phyloP scores from a whole-genome alignment of 23 tunicate species.

The Trididemnum clinides region DNA sequence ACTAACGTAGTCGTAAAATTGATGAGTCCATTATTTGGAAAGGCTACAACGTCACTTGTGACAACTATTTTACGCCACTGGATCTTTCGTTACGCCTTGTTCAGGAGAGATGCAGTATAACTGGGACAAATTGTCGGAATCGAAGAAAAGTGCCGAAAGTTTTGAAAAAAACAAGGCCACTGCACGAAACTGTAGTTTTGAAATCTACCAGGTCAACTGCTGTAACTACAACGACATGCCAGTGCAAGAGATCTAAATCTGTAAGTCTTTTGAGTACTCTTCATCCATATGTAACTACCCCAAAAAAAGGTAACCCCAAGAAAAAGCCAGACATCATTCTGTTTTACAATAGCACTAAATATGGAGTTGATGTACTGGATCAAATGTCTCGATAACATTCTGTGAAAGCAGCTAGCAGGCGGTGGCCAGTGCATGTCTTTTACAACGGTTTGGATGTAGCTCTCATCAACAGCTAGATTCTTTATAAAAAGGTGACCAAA shows the following conservation, averaged over 20 bases:
- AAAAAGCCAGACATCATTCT: constrained; percentile 2
- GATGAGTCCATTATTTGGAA: neutral
- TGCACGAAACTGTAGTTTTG: constrained; percentile 8
- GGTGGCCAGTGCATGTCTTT: constrained; percentile 37
- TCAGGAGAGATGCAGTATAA: neutral
- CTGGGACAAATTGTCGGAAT: neutral
- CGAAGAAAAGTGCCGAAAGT: neutral
- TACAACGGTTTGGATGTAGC: constrained; percentile 14
- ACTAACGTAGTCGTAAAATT: neutral
- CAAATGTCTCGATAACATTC: neutral
- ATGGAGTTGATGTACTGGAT: neutral
- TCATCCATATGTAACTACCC: neutral
- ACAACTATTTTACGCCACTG: neutral
- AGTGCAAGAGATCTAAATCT: constrained; percentile 1
- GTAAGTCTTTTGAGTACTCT: neutral
- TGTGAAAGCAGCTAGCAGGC: constrained; percentile 31
- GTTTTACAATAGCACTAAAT: neutral
- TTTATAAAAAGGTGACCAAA: constrained; percentile 10
- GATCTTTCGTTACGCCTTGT: constrained; percentile 16
- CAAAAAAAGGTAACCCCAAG: neutral
- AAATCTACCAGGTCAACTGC: neutral
- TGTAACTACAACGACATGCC: neutral
- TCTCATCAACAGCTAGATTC: constrained; percentile 10
- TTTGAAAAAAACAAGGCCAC: neutral
- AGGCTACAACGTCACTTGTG: constrained; percentile 17